These are phyloP conservation scores for Aphyosemion australe DNA, from an alignment of 2,113 vertebrate genomes.

Conservation along the genomic window DNA sequence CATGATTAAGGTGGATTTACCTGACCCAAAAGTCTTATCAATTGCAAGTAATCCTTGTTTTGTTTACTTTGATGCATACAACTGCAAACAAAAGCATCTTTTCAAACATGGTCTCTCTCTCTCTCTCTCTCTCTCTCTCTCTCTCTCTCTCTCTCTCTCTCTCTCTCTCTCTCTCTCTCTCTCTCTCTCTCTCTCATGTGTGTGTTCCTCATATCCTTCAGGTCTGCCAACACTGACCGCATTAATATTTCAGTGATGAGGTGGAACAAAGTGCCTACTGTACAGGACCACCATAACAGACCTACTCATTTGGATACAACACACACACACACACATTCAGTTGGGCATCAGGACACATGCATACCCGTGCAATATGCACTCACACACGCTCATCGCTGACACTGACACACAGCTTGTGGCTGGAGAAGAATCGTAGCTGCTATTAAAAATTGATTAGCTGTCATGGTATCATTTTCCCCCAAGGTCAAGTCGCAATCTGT, in stretches of 20 bases:
- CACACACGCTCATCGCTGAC: conserved; percentile 36
- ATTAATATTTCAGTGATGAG: conserved; percentile 69
- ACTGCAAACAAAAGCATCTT: background rate
- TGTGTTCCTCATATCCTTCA: conserved; percentile 7
- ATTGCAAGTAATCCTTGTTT: background rate
- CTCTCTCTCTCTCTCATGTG: background rate
- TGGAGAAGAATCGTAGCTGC: conserved; percentile 63
- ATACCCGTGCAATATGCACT: conserved; percentile 26
- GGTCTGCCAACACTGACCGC: conserved; percentile 39
- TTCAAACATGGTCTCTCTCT: background rate
- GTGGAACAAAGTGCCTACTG: conserved; percentile 61
- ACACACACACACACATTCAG: conserved; percentile 35
- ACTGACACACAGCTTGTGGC: conserved; percentile 52
- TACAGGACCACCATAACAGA: conserved; percentile 58
- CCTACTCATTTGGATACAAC: conserved; percentile 55
- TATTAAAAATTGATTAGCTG: conserved; percentile 81
- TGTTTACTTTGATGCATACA: background rate
- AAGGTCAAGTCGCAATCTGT: conserved; percentile 69
- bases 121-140: too few relatives aligned
- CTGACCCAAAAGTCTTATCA: too few relatives aligned
- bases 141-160: too few relatives aligned
- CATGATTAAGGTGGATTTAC: too few relatives aligned
- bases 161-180: background rate
- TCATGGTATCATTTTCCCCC: conserved; percentile 68
- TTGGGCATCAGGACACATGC: conserved; percentile 37